Evolutionary conservation across 2,888 invertebrate species (phyloP).

Genomic region (Eupithecia pulchellata): DNA sequence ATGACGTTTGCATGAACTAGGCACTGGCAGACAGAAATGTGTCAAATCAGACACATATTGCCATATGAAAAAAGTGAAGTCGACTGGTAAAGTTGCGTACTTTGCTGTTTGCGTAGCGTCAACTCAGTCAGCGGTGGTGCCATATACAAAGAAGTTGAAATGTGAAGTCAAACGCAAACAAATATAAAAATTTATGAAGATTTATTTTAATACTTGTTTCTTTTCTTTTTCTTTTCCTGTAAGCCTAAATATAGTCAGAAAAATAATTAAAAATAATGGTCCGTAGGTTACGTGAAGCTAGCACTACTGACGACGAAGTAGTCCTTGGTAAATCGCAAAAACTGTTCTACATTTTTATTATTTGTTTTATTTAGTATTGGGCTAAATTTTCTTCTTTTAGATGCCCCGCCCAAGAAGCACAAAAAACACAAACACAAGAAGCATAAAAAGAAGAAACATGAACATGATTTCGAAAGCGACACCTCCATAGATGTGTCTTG

Average conservation of each 20-base stretch:
- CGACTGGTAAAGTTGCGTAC: too few relatives aligned
- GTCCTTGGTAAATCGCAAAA: constrained; percentile 69
- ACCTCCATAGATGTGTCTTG: constrained; percentile 82
- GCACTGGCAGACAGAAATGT: too few relatives aligned
- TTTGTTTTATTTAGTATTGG: background rate
- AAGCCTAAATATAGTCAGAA: background rate
- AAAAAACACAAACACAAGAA: constrained; percentile 88
- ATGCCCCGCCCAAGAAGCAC: constrained; percentile 84
- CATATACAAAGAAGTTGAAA: too few relatives aligned
- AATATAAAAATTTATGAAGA: background rate
- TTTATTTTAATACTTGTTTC: too few relatives aligned
- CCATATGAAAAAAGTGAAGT: too few relatives aligned
- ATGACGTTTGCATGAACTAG: too few relatives aligned
- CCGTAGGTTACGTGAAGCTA: constrained; percentile 75
- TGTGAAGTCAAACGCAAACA: background rate
- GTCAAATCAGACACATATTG: too few relatives aligned
- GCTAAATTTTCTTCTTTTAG: constrained; percentile 46
- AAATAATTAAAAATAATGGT: constrained; percentile 62
- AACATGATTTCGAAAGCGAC: constrained; percentile 82
- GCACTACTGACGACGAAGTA: constrained; percentile 80
- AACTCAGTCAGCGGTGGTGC: too few relatives aligned
- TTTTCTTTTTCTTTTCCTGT: too few relatives aligned
- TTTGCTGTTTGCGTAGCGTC: too few relatives aligned
- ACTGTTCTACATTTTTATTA: background rate
- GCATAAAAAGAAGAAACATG: constrained; percentile 83